phyloP scores from a whole-genome alignment of 2,797 vertebrate genomes.

The Stomatorhinus walkeri region DNA sequence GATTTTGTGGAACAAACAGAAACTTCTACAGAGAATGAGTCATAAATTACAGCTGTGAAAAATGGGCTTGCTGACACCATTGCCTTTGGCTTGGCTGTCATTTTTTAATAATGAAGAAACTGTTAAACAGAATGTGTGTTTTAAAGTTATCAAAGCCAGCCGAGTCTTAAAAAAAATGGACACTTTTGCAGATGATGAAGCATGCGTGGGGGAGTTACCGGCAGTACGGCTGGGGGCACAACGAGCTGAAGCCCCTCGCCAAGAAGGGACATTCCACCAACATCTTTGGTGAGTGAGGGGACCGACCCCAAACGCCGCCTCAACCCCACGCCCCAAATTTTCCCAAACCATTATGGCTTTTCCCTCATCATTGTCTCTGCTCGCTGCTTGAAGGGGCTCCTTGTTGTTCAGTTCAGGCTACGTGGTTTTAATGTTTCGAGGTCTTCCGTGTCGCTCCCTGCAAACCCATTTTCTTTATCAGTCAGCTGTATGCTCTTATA shows the following conservation, averaged over 20 bases:
- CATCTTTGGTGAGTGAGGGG: constrained; percentile 84
- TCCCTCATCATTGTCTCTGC: not conserved
- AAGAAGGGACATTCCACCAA: constrained; percentile 98
- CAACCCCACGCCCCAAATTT: not conserved
- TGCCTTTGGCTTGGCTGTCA: not conserved
- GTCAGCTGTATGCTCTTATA: not conserved
- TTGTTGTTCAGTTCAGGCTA: not conserved
- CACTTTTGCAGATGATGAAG: constrained; percentile 86
- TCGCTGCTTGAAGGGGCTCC: not conserved
- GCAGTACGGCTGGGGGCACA: constrained; percentile 97
- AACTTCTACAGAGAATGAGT: not conserved
- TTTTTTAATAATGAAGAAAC: not conserved
- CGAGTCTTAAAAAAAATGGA: not conserved
- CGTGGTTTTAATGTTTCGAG: not conserved
- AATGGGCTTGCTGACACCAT: not conserved
- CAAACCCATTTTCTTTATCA: not conserved
- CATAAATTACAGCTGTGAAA: constrained; percentile 2
- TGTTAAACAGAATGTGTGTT: not conserved
- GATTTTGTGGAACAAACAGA: not conserved
- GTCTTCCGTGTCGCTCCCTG: not conserved
- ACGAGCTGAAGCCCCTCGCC: constrained; percentile 94
- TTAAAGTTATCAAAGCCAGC: not conserved
- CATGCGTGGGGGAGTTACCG: constrained; percentile 97
- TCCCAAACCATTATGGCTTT: no score
- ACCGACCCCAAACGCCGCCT: not conserved